Conservation (phyloP, 1,140 invertebrate species). For the Magallana ariakensis region DNA sequence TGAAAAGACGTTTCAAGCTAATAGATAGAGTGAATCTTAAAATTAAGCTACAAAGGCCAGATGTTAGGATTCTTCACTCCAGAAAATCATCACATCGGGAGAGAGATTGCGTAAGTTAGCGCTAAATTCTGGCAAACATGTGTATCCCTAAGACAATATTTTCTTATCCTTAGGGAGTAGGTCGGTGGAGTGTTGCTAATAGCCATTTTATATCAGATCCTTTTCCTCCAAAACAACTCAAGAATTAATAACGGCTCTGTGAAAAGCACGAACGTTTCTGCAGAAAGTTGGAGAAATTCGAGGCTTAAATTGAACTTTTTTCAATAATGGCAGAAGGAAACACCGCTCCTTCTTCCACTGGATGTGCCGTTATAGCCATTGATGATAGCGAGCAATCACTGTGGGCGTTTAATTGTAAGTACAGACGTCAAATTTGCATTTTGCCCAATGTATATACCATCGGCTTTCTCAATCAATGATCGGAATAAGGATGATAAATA, state of each 20-base stretch:
- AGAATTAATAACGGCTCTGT: background rate
- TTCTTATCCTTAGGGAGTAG: background rate
- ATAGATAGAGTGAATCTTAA: too few relatives aligned
- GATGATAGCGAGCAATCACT: background rate
- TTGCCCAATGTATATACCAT: too few relatives aligned
- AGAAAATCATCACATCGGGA: background rate
- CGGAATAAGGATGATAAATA: too few relatives aligned
- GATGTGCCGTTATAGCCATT: background rate
- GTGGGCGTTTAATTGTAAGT: conserved; percentile 20
- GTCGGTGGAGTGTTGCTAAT: background rate
- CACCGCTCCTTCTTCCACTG: background rate
- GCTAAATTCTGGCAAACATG: background rate
- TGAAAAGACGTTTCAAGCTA: too few relatives aligned
- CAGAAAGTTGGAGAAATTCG: too few relatives aligned
- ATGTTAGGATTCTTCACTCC: too few relatives aligned
- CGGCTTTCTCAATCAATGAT: too few relatives aligned
- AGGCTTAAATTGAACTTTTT: too few relatives aligned
- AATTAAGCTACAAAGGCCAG: too few relatives aligned
- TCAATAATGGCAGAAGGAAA: background rate
- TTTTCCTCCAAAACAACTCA: background rate
- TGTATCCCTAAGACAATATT: background rate
- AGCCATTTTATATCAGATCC: background rate
- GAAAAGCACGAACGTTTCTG: background rate
- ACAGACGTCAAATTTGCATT: background rate
- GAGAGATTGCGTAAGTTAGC: background rate